Conservation (phyloP, 2,888 invertebrate genomes). For the Gymnosoma rotundatum region DNA sequence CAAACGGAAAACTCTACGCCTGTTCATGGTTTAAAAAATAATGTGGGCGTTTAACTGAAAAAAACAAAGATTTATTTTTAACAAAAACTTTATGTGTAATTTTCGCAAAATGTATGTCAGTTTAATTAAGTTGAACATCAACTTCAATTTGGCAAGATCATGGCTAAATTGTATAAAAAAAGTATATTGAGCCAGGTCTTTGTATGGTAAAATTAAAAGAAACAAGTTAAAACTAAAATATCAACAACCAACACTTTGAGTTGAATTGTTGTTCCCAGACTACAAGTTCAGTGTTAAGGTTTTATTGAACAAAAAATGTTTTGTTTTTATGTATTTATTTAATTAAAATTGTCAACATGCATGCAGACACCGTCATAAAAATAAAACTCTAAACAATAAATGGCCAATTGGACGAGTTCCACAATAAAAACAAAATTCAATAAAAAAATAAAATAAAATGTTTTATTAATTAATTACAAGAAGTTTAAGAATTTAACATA, state of each 20-base stretch:
- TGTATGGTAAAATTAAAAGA: conserved; percentile 58
- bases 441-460: conserved; percentile 46
- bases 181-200: conserved; percentile 48
- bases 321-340: conserved; percentile 54
- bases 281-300: conserved; percentile 70
- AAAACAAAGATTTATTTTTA: conserved; percentile 14
- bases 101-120: conserved; percentile 67
- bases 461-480: conserved; percentile 48
- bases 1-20: conserved; percentile 16
- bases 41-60: conserved; percentile 49
- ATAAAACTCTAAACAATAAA: conserved; percentile 20
- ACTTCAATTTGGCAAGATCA: conserved; percentile 70
- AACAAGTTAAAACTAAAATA: conserved; percentile 56
- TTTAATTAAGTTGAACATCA: conserved; percentile 71
- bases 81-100: conserved; percentile 57
- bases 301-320: conserved; percentile 46
- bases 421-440: conserved; percentile 4
- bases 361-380: conserved; percentile 55
- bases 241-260: conserved; percentile 32
- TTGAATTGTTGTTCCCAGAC: conserved; percentile 51
- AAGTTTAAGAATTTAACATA: conserved; percentile 7
- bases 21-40: conserved; percentile 15
- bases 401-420: conserved; percentile 28
- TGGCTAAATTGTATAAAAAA: conserved; percentile 58
- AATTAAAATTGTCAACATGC: conserved; percentile 67